phyloP scores from a whole-genome alignment of 2,113 vertebrate genomes.

The Trogon melanurus region DNA sequence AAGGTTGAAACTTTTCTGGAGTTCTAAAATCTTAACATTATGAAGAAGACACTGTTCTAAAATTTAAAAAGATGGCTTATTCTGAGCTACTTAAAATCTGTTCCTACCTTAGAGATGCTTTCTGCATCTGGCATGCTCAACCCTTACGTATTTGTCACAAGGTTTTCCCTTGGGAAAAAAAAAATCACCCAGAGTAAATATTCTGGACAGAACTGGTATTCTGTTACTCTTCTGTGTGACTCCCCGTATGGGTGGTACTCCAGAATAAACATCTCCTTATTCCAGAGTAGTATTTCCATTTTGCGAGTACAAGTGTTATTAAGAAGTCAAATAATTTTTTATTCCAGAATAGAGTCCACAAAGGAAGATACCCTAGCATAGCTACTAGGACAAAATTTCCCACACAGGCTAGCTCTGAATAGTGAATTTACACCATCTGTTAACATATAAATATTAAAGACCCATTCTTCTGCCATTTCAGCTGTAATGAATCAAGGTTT shows the following conservation, averaged over 20 bases:
- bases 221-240: background rate
- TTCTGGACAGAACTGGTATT: background rate
- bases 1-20: background rate
- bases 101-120: background rate
- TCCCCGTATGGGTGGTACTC: background rate
- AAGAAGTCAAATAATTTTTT: background rate
- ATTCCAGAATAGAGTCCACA: background rate
- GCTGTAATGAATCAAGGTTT: background rate
- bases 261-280: background rate
- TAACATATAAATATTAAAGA: background rate
- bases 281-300: background rate
- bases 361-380: background rate
- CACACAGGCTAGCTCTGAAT: background rate
- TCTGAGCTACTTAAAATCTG: background rate
- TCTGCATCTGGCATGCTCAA: background rate
- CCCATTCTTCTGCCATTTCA: background rate
- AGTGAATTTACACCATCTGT: background rate
- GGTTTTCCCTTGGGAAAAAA: background rate
- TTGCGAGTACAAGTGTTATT: background rate
- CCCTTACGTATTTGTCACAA: background rate
- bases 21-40: background rate
- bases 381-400: background rate
- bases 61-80: background rate
- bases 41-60: background rate
- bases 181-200: background rate